A percentile compares a stretch with the other conserved stretches of the same genome.
Conservation (phyloP, 2,888 invertebrate genomes). For the Eremobia ochroleuca region DNA sequence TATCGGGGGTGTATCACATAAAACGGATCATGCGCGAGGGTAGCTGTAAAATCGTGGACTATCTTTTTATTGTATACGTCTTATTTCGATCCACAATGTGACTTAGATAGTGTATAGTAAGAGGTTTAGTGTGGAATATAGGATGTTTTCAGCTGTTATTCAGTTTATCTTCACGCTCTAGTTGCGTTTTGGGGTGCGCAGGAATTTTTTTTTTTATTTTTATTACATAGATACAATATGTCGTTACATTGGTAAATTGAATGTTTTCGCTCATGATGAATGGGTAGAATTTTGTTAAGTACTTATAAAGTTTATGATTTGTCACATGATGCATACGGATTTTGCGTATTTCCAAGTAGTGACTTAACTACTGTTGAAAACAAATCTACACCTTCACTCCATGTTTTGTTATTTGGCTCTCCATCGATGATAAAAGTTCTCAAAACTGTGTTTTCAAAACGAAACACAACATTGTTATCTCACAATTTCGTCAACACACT, state of each 20-base stretch:
- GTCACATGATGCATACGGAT: not conserved
- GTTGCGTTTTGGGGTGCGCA: slow-evolving; percentile 29
- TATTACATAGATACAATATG: not conserved
- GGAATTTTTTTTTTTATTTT: not conserved
- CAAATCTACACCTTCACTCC: too few species aligned
- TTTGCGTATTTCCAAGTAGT: not conserved
- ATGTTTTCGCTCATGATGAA: not conserved
- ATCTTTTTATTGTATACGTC: slow-evolving; percentile 74
- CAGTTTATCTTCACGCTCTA: slow-evolving; percentile 56
- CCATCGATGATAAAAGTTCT: not conserved
- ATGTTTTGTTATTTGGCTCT: not conserved
- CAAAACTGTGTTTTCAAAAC: not conserved
- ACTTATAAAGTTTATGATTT: not conserved
- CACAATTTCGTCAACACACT: slow-evolving; percentile 1
- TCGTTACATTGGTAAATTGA: not conserved
- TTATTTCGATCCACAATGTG: slow-evolving; percentile 61
- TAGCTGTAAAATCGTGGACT: slow-evolving; percentile 69
- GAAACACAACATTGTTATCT: not conserved
- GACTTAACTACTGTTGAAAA: not conserved
- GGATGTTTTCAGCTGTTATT: slow-evolving; percentile 43
- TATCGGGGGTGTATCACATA: slow-evolving; percentile 75
- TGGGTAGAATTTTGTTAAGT: not conserved
- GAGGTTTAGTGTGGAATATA: slow-evolving; percentile 51
- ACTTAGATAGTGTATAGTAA: slow-evolving; percentile 45
- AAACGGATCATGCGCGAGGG: slow-evolving; percentile 75